Base-by-base conservation (phyloP, 1,140 invertebrate species). In the Hyposmocoma kahamanoa region DNA sequence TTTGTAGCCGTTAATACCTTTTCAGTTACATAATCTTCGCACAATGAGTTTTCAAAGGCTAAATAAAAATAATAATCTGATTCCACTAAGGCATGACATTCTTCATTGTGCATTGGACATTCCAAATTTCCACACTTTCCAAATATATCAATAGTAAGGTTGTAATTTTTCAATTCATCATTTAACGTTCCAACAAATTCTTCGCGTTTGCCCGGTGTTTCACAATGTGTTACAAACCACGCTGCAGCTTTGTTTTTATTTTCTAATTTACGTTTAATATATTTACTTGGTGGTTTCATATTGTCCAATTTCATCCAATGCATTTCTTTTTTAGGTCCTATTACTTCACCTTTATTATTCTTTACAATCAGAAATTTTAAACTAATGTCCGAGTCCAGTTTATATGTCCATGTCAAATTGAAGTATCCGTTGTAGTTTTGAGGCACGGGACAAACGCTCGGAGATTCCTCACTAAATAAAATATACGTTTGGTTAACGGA, bases 191-290 rank as follows among this genome's bases (percentile, higher is more conserved):
- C 56, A 0, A 90, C 91, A 63, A 90, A 91, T 1, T 84, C 51
- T 47, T 89, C 71, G n/a, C 93, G 81, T 1, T 79, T 72, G 58
- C 89, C 90, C 21, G 67, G 67, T 0, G 88, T 88, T 0, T 59
- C 30, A 68, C 93, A 94, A 67, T 93, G 90, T 30, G 90, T 91
- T 1, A 92, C 90, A 56, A 93, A 89, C 91, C 91, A 93, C 4
- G 89, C 89, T 0, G 89, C 89, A 0, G 84, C 68, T 50, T 87
- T 89, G 6, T 56, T 87, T 45, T 88, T 87, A 46, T 72, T 79
- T 13, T 47, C 43, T 10, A 71, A 32, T 32, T 26, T 53, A n/a
- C 57, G 34, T n/a, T 43, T 43, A 22, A 67, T 41, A 13, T 68
- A 46, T 9, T 74, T 54, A 43, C 66, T 45, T 11, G 64, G 18